Evolutionary conservation across 2,888 invertebrate genomes (phyloP).

Genomic region (Sphinx pinastri): DNA sequence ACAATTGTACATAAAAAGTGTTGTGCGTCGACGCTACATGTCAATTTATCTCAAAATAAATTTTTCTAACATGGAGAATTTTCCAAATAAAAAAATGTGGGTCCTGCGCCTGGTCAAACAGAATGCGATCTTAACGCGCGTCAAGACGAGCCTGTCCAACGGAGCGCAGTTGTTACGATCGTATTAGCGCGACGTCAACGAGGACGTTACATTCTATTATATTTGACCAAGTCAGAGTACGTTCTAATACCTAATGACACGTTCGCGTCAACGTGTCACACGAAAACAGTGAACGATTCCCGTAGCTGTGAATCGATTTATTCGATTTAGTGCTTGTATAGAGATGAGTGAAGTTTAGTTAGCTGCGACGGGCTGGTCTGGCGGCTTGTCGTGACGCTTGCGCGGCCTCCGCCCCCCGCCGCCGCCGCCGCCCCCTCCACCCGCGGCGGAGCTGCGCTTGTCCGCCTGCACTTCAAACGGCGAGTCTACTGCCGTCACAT

Average conservation of each 20-base stretch:
- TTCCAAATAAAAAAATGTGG: background rate
- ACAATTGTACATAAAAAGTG: background rate
- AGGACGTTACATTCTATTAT: too few relatives aligned
- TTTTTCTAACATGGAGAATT: background rate
- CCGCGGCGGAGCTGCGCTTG: slow-evolving; percentile 83
- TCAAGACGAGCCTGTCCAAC: too few relatives aligned
- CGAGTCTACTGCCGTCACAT: slow-evolving; percentile 81
- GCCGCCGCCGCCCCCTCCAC: slow-evolving; percentile 76
- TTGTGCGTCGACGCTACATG: background rate
- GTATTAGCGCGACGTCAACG: too few relatives aligned
- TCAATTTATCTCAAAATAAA: background rate
- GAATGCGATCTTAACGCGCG: too few relatives aligned
- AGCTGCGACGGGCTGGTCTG: slow-evolving; percentile 47
- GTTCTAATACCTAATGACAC: background rate
- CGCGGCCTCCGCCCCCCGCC: slow-evolving; percentile 73
- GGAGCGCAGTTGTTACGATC: too few relatives aligned
- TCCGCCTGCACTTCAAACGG: slow-evolving; percentile 83
- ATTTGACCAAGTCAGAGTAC: background rate
- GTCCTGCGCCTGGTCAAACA: background rate
- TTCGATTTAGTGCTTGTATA: background rate
- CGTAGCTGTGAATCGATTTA: background rate
- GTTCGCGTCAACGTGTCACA: background rate
- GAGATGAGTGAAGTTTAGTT: slow-evolving; percentile 39
- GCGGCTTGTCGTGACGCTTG: slow-evolving; percentile 68
- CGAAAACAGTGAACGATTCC: background rate